Percentiles rank a stretch among this genome's conserved stretches.
These are phyloP conservation scores for Styela clava DNA, from an alignment of 23 tunicate species.

Conservation along the genomic window DNA sequence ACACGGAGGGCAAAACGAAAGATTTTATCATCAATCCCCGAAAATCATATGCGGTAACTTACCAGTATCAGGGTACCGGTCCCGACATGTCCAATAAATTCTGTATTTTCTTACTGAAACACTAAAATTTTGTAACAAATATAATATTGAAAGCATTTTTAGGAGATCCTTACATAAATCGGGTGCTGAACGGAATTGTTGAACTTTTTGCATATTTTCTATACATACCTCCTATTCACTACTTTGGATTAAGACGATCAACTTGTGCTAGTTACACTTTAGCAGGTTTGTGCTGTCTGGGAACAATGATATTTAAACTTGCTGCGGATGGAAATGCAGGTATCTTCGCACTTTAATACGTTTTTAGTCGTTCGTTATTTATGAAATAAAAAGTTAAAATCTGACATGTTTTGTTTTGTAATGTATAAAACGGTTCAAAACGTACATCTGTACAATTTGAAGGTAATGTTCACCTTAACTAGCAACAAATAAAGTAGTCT, in stretches of 20 bases:
- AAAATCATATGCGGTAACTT: too few relatives aligned
- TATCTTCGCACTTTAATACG: background rate
- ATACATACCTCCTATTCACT: background rate
- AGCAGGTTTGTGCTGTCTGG: constrained; percentile 23
- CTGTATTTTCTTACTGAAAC: too few relatives aligned
- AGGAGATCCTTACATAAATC: constrained; percentile 59
- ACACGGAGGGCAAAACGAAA: too few relatives aligned
- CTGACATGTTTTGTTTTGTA: background rate
- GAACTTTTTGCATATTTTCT: constrained; percentile 25
- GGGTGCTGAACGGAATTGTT: constrained; percentile 36
- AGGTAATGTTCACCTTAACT: too few relatives aligned
- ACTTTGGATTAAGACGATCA: background rate
- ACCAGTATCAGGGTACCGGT: too few relatives aligned
- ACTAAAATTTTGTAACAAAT: too few relatives aligned
- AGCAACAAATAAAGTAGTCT: too few relatives aligned
- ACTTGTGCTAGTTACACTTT: background rate
- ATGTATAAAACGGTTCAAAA: background rate
- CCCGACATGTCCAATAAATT: too few relatives aligned
- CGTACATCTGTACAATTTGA: background rate
- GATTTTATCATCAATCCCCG: too few relatives aligned
- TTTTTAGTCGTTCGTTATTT: background rate
- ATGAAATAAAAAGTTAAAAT: too few relatives aligned
- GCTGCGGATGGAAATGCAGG: constrained; percentile 34
- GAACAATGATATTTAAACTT: constrained; percentile 10
- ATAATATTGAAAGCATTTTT: too few relatives aligned